Evolutionary conservation across 2,797 vertebrate species (phyloP).

Genomic region (Aldrovandia affinis): DNA sequence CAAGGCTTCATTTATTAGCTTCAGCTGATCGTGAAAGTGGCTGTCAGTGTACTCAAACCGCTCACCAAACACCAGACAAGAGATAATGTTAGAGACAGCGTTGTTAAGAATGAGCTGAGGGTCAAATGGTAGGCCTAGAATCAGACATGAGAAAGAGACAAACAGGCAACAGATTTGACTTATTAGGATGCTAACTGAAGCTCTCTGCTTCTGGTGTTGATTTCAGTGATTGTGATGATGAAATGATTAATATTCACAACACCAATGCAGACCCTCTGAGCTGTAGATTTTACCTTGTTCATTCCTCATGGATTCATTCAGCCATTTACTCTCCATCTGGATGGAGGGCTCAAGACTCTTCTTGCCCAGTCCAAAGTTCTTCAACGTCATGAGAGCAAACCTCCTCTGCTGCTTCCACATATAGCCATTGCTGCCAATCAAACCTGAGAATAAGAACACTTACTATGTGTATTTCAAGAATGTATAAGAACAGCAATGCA

Average conservation of each 20-base stretch:
- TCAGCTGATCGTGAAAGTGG: slow-evolving; percentile 46
- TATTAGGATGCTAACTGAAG: background rate
- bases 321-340: slow-evolving; percentile 42
- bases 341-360: slow-evolving; percentile 33
- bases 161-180: background rate
- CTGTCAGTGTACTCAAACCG: slow-evolving; percentile 64
- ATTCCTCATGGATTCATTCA: slow-evolving; percentile 53
- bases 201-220: background rate
- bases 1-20: slow-evolving; percentile 34
- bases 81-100: slow-evolving; percentile 68
- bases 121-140: slow-evolving; percentile 55
- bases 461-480: background rate
- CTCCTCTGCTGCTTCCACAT: slow-evolving; percentile 24
- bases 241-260: background rate
- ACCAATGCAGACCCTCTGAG: background rate
- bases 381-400: slow-evolving; percentile 68
- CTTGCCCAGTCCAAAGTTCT: slow-evolving; percentile 67
- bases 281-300: slow-evolving; percentile 52
- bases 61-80: slow-evolving; percentile 64
- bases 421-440: slow-evolving; percentile 17
- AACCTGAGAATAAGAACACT: background rate
- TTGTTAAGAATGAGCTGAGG: slow-evolving; percentile 48
- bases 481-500: background rate
- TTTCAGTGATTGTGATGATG: background rate
- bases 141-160: background rate